Evolutionary conservation across 2,888 invertebrate genomes (phyloP), one percentile per base, ranked within the genome.

Genomic region (Xanthostigma xanthostigma): DNA sequence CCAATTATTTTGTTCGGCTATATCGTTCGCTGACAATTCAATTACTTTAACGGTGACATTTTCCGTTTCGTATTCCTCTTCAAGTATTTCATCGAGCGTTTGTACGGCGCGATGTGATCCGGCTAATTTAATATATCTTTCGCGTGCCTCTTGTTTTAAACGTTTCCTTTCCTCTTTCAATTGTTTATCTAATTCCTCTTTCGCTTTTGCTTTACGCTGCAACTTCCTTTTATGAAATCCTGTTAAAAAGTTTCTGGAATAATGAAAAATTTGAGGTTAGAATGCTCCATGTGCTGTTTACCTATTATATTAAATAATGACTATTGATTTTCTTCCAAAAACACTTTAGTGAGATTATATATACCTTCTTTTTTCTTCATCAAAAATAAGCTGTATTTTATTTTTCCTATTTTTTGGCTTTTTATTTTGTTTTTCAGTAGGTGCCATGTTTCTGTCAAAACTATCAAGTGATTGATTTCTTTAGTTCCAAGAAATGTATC

Each of bases 181-280:
- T 56, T 80, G 74, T 37, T 71, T 69, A 55, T 84, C 75, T 36
- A 89, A 64, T 54, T 86, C 76, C 53, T 83, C 81, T 59, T 84
- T 76, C 0, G 86, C 86, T 56, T 80, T 79, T 57, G 82, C 79
- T 60, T 81, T 79, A 42, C 88, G 72, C 62, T 85, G 80, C 41
- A 84, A 64, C 62, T 89, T 89, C 53, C 89, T 71, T 67, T 87
- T 88, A 42, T 77, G 84, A 62, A 89, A 89, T 2, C 89, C 88
- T 53, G 81, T 81, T 34, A 89, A 65, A 62, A 84, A 89, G 42
- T 88, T 85, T 60, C 88, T 88, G 60, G 48, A 17, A 17, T 40
- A 45, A 49, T 10, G 35, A 17, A 33, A 14, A 14, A 17, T 36
- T 45, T 41, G 33, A 37, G 12, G 33, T 45, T 11, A 27, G 36